Base-by-base conservation (phyloP, 2,113 vertebrate genomes). In the Ondatra zibethicus region DNA sequence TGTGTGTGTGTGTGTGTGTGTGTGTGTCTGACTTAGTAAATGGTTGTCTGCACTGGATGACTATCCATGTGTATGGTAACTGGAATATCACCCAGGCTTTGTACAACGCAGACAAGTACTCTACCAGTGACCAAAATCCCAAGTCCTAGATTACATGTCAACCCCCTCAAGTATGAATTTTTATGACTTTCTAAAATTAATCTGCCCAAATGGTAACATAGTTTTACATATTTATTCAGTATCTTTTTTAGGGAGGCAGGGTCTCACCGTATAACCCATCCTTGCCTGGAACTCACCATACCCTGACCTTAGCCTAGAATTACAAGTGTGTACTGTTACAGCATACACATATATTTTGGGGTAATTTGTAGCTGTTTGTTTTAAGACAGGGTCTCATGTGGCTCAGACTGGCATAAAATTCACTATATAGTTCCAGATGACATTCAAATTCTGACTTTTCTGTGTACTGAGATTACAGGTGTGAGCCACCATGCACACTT, bases 131-230 rank as follows among this genome's bases (percentile, higher is more conserved):
- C 33, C 65, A 45, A 92, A n/a, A 42, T 55, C 25, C n/a, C 50
- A 50, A 58, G 17, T 10, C n/a, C 55, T 76, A 5, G 27, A 52
- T 61, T 68, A 68, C 36, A n/a, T n/a, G 31, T 36, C 77, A 80
- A 55, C 31, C 17, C 31, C 50, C 33, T 80, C 33, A 86, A 70
- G 4, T 68, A 82, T 85, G 78, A 68, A 90, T 77, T 89, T 88
- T 80, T 4, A 75, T 82, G 88, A 93, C n/a, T 70, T 61, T 70
- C 65, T 87, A 96, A 96, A 91, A 88, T 50, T 52, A 87, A 61
- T 93, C 80, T 88, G 52, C 10, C 52, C 12, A 70, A 76, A 58
- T 76, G 36, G 50, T 39, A 89, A 50, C 52, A 88, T 21, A 78
- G 19, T 55, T 55, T 85, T 89, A 78, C 55, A 50, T 87, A 66